A percentile compares a stretch with the other conserved stretches of the same genome.
phyloP scores from a whole-genome alignment of 2,888 invertebrate genomes.

The Eustalomyia histrio region DNA sequence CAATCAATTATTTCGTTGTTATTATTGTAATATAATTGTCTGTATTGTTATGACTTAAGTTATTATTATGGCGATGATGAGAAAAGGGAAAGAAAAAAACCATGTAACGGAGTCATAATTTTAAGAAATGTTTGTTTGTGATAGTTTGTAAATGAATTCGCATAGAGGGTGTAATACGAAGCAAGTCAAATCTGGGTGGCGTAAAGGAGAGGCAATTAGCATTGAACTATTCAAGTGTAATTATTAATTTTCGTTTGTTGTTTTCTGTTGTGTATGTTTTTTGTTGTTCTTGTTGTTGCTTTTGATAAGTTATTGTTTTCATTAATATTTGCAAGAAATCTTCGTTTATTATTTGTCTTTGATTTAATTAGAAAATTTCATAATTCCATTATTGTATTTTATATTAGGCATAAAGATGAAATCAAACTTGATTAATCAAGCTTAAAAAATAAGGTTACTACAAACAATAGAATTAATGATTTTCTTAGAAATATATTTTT shows the following conservation, averaged over 20 bases:
- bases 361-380: constrained; percentile 42
- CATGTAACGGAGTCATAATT: constrained; percentile 23
- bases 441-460: constrained; percentile 15
- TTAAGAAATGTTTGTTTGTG: constrained; percentile 36
- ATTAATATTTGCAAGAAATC: constrained; percentile 2
- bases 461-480: background rate
- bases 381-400: constrained; percentile 37
- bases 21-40: background rate
- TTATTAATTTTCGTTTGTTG: constrained; percentile 36
- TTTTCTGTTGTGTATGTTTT: constrained; percentile 9
- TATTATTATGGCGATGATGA: constrained; percentile 13
- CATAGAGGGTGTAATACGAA: background rate
- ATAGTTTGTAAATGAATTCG: constrained; percentile 29
- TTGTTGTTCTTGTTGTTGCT: constrained; percentile 3
- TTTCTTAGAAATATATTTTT: constrained; percentile 1
- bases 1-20: background rate
- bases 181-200: background rate
- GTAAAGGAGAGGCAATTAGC: constrained; percentile 29
- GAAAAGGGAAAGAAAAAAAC: background rate
- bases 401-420: background rate
- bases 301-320: constrained; percentile 49
- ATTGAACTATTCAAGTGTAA: constrained; percentile 39
- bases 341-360: constrained; percentile 4
- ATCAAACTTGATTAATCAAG: constrained; percentile 28
- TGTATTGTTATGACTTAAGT: constrained; percentile 27